phyloP scores from a whole-genome alignment of 2,888 invertebrate genomes.

The Amphipoea oculea region DNA sequence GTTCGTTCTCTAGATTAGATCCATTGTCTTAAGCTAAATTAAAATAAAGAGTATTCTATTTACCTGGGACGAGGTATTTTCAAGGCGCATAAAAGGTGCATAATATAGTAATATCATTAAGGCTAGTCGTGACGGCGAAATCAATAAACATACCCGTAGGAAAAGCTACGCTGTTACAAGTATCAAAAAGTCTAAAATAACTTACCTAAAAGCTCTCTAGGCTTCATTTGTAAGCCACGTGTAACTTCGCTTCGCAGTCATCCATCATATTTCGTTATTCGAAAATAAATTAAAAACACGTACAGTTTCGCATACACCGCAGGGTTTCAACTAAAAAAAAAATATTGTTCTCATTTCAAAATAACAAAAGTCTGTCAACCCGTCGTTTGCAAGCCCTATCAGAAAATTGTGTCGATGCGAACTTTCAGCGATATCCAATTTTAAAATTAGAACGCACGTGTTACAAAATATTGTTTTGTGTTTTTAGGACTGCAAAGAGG shows the following conservation, averaged over 20 bases:
- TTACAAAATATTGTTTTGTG: background rate
- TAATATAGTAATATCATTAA: background rate
- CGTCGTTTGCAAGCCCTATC: slow-evolving; percentile 18
- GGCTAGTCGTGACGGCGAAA: background rate
- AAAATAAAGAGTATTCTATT: background rate
- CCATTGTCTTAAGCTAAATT: background rate
- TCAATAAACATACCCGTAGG: background rate
- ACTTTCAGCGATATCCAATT: slow-evolving; percentile 18
- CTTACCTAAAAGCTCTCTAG: background rate
- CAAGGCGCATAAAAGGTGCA: no score
- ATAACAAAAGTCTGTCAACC: slow-evolving; percentile 13
- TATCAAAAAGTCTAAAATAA: background rate
- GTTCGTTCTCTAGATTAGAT: background rate
- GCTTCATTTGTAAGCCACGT: slow-evolving; percentile 7
- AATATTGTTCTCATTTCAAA: slow-evolving; percentile 5
- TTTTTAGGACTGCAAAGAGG: background rate
- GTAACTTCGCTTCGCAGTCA: slow-evolving; percentile 7
- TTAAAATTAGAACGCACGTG: background rate
- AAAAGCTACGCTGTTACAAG: background rate
- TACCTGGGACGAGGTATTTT: no score
- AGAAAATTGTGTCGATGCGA: slow-evolving; percentile 13
- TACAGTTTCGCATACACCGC: background rate
- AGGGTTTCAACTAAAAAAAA: background rate
- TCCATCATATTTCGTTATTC: slow-evolving; percentile 11
- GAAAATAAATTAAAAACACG: slow-evolving; percentile 6